phyloP scores from a whole-genome alignment of 2,113 vertebrate genomes.

The Halcyon senegalensis region DNA sequence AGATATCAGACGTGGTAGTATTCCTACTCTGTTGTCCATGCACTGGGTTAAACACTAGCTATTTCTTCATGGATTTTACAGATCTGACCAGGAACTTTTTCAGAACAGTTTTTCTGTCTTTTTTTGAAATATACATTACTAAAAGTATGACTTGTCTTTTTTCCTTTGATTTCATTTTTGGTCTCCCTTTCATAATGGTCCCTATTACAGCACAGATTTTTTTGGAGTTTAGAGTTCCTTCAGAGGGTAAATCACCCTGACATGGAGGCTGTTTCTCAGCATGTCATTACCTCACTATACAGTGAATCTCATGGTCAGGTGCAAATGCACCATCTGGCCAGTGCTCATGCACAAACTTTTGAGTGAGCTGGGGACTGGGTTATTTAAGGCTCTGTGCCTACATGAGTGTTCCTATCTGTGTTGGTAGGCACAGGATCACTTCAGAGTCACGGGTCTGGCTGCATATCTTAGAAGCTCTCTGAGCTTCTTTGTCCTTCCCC shows the following conservation, averaged over 20 bases:
- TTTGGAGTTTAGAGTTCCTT: background rate
- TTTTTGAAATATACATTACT: background rate
- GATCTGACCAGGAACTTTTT: background rate
- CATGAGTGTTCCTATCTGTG: background rate
- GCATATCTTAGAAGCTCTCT: background rate
- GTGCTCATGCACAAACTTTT: background rate
- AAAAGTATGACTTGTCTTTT: accelerated
- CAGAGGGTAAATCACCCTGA: background rate
- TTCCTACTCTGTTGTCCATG: accelerated
- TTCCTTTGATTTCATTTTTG: background rate
- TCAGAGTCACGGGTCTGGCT: background rate
- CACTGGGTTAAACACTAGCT: background rate
- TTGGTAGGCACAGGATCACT: background rate
- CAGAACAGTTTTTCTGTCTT: background rate
- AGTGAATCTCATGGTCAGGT: background rate
- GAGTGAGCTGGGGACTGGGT: background rate
- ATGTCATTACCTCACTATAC: background rate
- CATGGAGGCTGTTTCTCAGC: background rate
- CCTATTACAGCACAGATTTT: background rate
- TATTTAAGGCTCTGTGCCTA: background rate
- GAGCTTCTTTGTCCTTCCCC: background rate
- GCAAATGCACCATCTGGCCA: background rate
- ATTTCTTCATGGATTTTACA: background rate
- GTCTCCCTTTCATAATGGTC: background rate
- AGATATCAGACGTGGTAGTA: accelerated